Conservation (phyloP, 2,797 vertebrate genomes). For the Parauchenoglanis punctatus region DNA sequence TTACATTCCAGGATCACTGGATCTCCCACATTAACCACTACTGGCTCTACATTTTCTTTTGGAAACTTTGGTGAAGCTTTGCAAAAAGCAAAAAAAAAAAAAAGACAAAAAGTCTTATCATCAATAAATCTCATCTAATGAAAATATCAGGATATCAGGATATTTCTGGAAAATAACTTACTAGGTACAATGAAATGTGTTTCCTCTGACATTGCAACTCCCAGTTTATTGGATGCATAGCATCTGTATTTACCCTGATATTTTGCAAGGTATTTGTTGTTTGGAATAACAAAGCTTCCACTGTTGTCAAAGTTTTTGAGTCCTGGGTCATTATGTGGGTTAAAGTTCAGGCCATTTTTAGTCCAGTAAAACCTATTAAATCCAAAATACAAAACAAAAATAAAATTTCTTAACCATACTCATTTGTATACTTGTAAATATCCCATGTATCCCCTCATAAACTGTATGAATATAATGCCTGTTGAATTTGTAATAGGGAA, state of each 20-base stretch:
- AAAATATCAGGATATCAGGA: not conserved
- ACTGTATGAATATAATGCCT: not conserved
- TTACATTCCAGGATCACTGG: conserved; percentile 85
- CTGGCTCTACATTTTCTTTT: conserved; percentile 80
- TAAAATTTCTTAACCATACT: not conserved
- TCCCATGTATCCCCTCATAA: not conserved
- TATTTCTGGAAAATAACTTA: conserved; percentile 68
- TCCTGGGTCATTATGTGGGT: conserved; percentile 70
- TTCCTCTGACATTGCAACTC: conserved; percentile 89
- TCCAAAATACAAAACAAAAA: not conserved
- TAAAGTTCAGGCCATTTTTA: conserved; percentile 82
- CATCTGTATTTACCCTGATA: conserved; percentile 90
- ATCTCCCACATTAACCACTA: conserved; percentile 84
- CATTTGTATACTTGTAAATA: not conserved
- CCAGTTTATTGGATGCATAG: conserved; percentile 85
- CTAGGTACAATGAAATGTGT: conserved; percentile 83
- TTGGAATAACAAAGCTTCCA: conserved; percentile 84
- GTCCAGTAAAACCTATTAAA: conserved; percentile 87
- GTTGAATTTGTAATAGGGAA: not conserved
- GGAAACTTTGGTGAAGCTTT: conserved; percentile 87
- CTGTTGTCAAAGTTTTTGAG: conserved; percentile 67
- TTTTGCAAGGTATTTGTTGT: conserved; percentile 71
- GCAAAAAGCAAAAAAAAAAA: not conserved
- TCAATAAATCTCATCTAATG: not conserved
- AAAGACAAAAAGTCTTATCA: not conserved